phyloP scores from a whole-genome alignment of 92 coral and sea anemone species.

The Phymanthus crucifer region DNA sequence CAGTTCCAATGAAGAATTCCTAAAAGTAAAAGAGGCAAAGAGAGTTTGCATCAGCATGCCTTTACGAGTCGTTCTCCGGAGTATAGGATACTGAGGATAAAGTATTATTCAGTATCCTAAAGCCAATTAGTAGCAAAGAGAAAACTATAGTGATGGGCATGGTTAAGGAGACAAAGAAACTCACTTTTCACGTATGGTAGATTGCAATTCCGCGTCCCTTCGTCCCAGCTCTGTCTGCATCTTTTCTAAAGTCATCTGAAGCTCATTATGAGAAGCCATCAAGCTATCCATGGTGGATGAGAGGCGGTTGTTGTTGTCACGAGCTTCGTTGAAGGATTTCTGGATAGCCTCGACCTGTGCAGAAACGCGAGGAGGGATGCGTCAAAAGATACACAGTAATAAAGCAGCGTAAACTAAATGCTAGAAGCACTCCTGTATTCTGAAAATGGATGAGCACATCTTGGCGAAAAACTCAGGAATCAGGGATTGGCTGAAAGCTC shows the following conservation, averaged over 20 bases:
- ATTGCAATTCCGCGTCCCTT: conserved; percentile 71
- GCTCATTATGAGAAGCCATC: conserved; percentile 88
- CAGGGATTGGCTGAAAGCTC: too few relatives aligned
- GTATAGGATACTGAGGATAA: too few relatives aligned
- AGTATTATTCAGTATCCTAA: too few relatives aligned
- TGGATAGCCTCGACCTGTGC: conserved; percentile 79
- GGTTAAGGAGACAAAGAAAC: neutral
- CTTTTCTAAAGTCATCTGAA: conserved; percentile 81
- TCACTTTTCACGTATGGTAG: conserved; percentile 30
- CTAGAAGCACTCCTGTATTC: too few relatives aligned
- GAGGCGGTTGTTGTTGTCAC: conserved; percentile 73
- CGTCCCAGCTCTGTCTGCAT: conserved; percentile 92
- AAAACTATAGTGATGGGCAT: neutral
- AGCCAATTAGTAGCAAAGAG: neutral
- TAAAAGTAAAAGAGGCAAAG: conserved; percentile 4
- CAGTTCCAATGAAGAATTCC: conserved; percentile 63
- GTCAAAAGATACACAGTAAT: neutral
- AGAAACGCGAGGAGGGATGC: neutral
- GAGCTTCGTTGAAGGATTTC: conserved; percentile 73
- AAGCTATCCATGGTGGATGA: conserved; percentile 84
- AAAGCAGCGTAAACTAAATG: too few relatives aligned
- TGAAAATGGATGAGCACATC: too few relatives aligned
- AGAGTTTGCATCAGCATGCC: neutral
- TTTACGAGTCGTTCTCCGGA: neutral
- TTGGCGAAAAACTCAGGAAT: too few relatives aligned